Evolutionary conservation across 2,888 invertebrate species (phyloP).

Genomic region (Merodon equestris): DNA sequence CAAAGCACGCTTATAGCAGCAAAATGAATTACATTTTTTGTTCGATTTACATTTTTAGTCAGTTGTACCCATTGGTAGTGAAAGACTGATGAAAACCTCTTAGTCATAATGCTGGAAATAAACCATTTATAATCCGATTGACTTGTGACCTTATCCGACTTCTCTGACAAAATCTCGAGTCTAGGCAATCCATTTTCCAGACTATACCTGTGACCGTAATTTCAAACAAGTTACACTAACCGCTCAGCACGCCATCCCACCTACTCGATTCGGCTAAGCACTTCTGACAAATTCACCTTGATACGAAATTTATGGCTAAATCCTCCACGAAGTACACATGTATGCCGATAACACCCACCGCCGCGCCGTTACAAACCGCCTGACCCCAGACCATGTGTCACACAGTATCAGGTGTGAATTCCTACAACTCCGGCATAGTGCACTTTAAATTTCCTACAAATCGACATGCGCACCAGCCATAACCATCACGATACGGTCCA

Average conservation of each 20-base stretch:
- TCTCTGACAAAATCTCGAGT: background rate
- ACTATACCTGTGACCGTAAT: background rate
- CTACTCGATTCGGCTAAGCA: background rate
- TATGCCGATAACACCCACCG: conserved; percentile 55
- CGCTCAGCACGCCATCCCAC: conserved; percentile 19
- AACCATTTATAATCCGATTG: no score
- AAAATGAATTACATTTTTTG: no score
- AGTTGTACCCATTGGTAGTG: no score
- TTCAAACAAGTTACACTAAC: background rate
- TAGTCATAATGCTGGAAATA: no score
- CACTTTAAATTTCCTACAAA: conserved; percentile 42
- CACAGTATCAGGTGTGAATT: conserved; percentile 59
- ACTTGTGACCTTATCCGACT: no score
- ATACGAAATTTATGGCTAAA: conserved; percentile 60
- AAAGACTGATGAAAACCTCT: no score
- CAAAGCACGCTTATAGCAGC: no score
- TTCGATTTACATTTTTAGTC: no score
- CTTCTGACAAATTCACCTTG: conserved; percentile 58
- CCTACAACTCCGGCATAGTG: conserved; percentile 34
- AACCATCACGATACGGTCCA: conserved; percentile 64
- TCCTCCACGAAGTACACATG: conserved; percentile 22
- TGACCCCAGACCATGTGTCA: conserved; percentile 24
- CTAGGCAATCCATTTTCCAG: background rate
- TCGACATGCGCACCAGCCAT: conserved; percentile 46
- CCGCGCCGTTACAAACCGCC: conserved; percentile 22